phyloP scores from a whole-genome alignment of 2,113 vertebrate genomes.

The human region GRCh38 chr4:4417501-4418000 shows the following conservation, averaged over 20 bases:
- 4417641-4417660: constrained; percentile 75
- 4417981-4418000: constrained; percentile 62
- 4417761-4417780: constrained; percentile 59
- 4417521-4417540: constrained; percentile 89
- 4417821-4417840: constrained; percentile 68
- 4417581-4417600: constrained; percentile 80
- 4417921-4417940: constrained; percentile 29
- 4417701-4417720: constrained; percentile 69
- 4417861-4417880: constrained; percentile 42
- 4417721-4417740: constrained; percentile 67
- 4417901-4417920: background rate
- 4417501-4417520: constrained; percentile 81
- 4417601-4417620: constrained; percentile 69
- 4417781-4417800: constrained; percentile 46
- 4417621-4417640: constrained; percentile 76
- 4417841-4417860: constrained; percentile 61
- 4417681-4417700: constrained; percentile 74
- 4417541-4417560: constrained; percentile 87
- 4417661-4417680: constrained; percentile 55
- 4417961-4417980: constrained; percentile 49
- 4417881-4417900: background rate
- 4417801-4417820: constrained; percentile 70
- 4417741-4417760: constrained; percentile 52
- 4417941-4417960: background rate
- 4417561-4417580: constrained; percentile 87